Evolutionary conservation across 2,888 invertebrate genomes (phyloP).

Genomic region (Idaea straminata): DNA sequence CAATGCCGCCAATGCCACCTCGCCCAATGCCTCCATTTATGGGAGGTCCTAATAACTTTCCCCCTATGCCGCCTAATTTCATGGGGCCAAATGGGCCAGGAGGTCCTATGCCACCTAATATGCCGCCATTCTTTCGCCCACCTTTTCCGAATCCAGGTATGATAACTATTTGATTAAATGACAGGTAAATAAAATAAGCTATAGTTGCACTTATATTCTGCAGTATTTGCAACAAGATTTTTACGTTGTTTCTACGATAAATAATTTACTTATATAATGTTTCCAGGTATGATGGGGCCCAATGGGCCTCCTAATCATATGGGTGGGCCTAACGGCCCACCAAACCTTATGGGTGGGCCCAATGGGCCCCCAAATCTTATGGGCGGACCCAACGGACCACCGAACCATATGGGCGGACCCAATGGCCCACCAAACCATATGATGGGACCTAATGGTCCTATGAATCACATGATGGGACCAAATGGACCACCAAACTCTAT

Average conservation of each 20-base stretch:
- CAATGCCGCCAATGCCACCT: conserved; percentile 27
- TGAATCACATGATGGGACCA: conserved; percentile 37
- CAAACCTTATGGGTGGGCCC: conserved; percentile 24
- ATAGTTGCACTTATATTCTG: no score
- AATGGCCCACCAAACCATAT: conserved; percentile 34
- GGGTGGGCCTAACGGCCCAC: conserved; percentile 46
- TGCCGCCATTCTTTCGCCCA: conserved; percentile 50
- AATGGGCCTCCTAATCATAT: conserved; percentile 44
- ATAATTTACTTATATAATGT: background rate
- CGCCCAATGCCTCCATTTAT: conserved; percentile 36
- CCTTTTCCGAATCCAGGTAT: conserved; percentile 37
- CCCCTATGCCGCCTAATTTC: conserved; percentile 64
- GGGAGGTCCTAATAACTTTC: conserved; percentile 63
- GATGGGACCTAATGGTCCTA: conserved; percentile 34
- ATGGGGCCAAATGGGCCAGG: conserved; percentile 65
- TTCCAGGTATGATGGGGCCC: conserved; percentile 40
- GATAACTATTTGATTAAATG: background rate
- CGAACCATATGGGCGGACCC: conserved; percentile 31
- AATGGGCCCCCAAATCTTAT: conserved; percentile 46
- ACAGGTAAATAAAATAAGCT: no score
- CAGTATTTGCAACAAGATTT: no score
- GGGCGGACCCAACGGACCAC: conserved; percentile 47
- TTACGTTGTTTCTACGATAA: background rate
- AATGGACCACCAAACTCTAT: conserved; percentile 34
- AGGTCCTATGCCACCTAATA: conserved; percentile 48